A percentile compares a stretch with the other conserved stretches of the same genome.
phyloP scores from a whole-genome alignment of 2,888 invertebrate genomes.

The Strigamia maritima region DNA sequence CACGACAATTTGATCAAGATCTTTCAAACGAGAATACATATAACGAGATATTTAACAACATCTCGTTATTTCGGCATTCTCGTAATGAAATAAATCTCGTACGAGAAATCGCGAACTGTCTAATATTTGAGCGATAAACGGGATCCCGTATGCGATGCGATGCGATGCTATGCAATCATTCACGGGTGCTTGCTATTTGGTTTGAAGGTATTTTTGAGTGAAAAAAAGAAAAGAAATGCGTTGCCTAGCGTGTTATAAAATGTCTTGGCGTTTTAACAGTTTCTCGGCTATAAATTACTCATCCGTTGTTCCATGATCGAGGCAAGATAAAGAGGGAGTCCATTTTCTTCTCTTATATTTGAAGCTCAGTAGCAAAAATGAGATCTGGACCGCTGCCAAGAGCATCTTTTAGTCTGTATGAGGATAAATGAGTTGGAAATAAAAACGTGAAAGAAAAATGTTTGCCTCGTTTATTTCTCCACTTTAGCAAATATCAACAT shows the following conservation, averaged over 20 bases:
- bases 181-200: background rate
- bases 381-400: conserved; percentile 8
- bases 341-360: conserved; percentile 25
- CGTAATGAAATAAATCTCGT: too few relatives aligned
- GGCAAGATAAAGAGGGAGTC: conserved; percentile 27
- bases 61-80: too few relatives aligned
- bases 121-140: background rate
- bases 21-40: too few relatives aligned
- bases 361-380: conserved; percentile 24
- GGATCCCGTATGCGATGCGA: too few relatives aligned
- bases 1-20: too few relatives aligned
- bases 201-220: background rate
- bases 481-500: conserved; percentile 26
- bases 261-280: conserved; percentile 17
- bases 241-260: background rate
- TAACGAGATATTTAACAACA: too few relatives aligned
- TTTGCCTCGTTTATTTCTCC: conserved; percentile 27
- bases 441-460: conserved; percentile 27
- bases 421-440: conserved; percentile 29
- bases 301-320: conserved; percentile 25
- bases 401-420: conserved; percentile 27
- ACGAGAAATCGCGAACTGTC: too few relatives aligned
- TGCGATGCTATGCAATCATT: background rate
- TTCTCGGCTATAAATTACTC: background rate
- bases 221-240: background rate